Conservation (phyloP, 2,113 vertebrate species). For the Phalacrocorax aristotelis region DNA sequence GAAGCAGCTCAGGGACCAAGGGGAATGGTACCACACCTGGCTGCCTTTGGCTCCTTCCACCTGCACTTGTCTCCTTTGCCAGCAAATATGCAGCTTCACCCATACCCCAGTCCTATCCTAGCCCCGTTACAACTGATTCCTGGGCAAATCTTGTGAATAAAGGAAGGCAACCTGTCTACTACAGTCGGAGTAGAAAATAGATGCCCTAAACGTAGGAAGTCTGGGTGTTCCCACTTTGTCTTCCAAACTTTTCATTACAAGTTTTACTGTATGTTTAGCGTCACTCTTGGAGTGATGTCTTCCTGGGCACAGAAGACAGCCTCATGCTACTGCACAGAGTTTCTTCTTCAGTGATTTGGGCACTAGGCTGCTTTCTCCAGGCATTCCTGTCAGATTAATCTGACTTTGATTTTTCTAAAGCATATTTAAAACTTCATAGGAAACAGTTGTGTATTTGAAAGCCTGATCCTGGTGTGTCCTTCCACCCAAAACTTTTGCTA, state of each 20-base stretch:
- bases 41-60: not conserved
- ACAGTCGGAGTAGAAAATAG: not conserved
- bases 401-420: not conserved
- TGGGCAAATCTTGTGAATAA: not conserved
- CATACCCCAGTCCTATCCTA: rapidly evolving
- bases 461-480: not conserved
- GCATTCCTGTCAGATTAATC: not conserved
- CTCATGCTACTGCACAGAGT: not conserved
- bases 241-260: not conserved
- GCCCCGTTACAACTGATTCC: not conserved
- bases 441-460: not conserved
- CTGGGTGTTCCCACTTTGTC: not conserved
- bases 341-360: not conserved
- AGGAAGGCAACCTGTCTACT: not conserved
- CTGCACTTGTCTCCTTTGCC: not conserved
- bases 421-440: not conserved
- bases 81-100: not conserved
- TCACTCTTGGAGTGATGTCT: rapidly evolving
- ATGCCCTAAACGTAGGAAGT: not conserved
- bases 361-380: not conserved
- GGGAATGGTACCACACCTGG: not conserved
- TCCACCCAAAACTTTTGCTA: not conserved
- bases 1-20: not conserved
- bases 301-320: not conserved
- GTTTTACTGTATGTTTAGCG: not conserved